Percentiles rank a stretch among this genome's conserved stretches.
These are phyloP conservation scores for Drosophila niveifrons DNA, from an alignment of 2,888 invertebrate species.

Conservation along the genomic window DNA sequence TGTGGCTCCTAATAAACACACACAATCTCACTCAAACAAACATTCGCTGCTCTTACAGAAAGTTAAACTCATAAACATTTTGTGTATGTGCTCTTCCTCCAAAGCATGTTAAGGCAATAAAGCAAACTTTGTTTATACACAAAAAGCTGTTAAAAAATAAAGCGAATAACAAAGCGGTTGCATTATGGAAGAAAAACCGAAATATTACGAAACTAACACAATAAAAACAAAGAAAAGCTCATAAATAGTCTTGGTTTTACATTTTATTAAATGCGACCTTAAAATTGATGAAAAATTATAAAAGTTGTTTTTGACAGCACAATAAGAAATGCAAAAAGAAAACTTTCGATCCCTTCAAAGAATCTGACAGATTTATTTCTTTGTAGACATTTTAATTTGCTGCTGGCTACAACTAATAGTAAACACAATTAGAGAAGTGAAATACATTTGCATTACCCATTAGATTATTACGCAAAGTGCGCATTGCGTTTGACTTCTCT, in stretches of 20 bases:
- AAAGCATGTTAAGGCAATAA: constrained; percentile 35
- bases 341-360: neutral
- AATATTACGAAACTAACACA: constrained; percentile 23
- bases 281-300: constrained; percentile 37
- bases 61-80: constrained; percentile 4
- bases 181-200: constrained; percentile 49
- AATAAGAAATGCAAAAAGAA: constrained; percentile 31
- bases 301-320: constrained; percentile 5
- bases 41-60: constrained; percentile 3
- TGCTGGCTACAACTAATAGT: constrained; percentile 9
- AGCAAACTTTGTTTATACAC: constrained; percentile 40
- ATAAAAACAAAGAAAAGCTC: constrained; percentile 39
- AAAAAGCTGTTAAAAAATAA: constrained; percentile 34
- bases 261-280: constrained; percentile 48
- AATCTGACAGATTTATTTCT: neutral
- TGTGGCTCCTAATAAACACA: constrained; percentile 20
- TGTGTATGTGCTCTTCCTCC: constrained; percentile 12
- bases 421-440: constrained; percentile 27
- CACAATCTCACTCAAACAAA: constrained; percentile 20
- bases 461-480: constrained; percentile 38
- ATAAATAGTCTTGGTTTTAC: constrained; percentile 52
- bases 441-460: constrained; percentile 37
- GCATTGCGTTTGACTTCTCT: neutral
- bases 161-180: constrained; percentile 62
- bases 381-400: neutral